Evolutionary conservation across 2,113 vertebrate genomes (phyloP).

Genomic region (Tympanuchus pallidicinctus): DNA sequence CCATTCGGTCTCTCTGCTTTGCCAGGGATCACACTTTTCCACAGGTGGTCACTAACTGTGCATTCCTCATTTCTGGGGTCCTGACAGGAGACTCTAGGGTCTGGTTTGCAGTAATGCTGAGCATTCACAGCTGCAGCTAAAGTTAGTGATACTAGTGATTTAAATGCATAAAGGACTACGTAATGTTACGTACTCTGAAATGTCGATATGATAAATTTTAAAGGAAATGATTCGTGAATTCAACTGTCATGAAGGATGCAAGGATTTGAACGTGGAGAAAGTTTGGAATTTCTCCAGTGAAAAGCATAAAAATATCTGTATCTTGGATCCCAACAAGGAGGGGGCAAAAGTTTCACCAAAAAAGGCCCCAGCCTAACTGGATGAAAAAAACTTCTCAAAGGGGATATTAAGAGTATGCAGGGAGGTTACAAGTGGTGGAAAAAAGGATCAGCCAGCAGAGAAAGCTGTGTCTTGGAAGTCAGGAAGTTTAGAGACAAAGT

Average conservation of each 20-base stretch:
- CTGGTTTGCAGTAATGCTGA: conserved; percentile 45
- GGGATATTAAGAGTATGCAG: conserved; percentile 46
- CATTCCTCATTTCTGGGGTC: conserved; percentile 48
- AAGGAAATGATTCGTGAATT: conserved; percentile 30
- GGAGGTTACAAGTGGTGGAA: conserved; percentile 35
- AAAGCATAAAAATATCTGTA: conserved; percentile 25
- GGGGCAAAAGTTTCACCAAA: conserved; percentile 24
- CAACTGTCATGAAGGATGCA: conserved; percentile 26
- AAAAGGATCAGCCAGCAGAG: not conserved
- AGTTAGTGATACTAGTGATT: conserved; percentile 33
- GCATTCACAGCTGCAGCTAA: conserved; percentile 57
- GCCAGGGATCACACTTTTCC: conserved; percentile 60
- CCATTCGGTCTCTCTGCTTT: not conserved
- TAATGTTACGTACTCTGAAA: conserved; percentile 29
- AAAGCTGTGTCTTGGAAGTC: conserved; percentile 8
- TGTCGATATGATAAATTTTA: conserved; percentile 16
- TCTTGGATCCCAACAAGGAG: conserved; percentile 19
- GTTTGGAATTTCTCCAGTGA: conserved; percentile 34
- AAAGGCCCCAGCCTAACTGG: not conserved
- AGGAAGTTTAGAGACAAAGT: not conserved
- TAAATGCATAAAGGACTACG: conserved; percentile 25
- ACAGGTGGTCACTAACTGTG: conserved; percentile 54
- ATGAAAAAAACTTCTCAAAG: conserved; percentile 18
- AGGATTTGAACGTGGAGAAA: conserved; percentile 22
- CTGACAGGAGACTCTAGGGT: conserved; percentile 18